These are phyloP conservation scores for Desmodus rotundus DNA, from an alignment of 2,113 vertebrate species.

Conservation along the genomic window DNA sequence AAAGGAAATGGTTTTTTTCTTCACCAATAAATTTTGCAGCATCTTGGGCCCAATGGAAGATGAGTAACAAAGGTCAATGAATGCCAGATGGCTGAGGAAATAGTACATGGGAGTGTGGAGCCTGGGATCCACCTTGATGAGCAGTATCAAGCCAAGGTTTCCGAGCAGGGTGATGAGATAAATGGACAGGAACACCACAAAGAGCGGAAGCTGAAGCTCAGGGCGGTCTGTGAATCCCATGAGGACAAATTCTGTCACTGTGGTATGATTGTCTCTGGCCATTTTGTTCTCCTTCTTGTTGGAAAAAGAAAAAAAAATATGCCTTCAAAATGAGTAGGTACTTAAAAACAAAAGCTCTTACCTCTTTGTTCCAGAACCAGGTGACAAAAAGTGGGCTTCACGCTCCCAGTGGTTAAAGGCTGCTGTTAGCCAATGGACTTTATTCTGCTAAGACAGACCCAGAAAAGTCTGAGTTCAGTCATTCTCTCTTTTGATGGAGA, in stretches of 20 bases:
- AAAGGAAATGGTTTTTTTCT: conserved; percentile 71
- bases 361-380: not conserved
- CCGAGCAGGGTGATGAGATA: conserved; percentile 66
- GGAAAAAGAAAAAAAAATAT: conserved; percentile 23
- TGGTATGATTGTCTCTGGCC: conserved; percentile 51
- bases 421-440: not conserved
- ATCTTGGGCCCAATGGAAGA: conserved; percentile 72
- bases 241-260: conserved; percentile 69
- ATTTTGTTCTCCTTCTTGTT: conserved; percentile 44
- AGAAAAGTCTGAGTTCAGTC: not conserved
- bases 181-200: conserved; percentile 61
- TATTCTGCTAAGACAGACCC: not conserved
- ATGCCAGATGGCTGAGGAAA: conserved; percentile 69
- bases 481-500: not conserved
- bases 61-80: conserved; percentile 72
- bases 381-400: not conserved
- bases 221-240: conserved; percentile 64
- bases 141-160: conserved; percentile 65
- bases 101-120: conserved; percentile 73
- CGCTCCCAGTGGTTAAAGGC: not conserved
- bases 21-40: conserved; percentile 63
- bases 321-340: conserved; percentile 16
- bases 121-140: conserved; percentile 36
- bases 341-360: not conserved
- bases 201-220: conserved; percentile 65